Evolutionary conservation across 2,113 vertebrate genomes (phyloP).

Genomic region (Natator depressus): DNA sequence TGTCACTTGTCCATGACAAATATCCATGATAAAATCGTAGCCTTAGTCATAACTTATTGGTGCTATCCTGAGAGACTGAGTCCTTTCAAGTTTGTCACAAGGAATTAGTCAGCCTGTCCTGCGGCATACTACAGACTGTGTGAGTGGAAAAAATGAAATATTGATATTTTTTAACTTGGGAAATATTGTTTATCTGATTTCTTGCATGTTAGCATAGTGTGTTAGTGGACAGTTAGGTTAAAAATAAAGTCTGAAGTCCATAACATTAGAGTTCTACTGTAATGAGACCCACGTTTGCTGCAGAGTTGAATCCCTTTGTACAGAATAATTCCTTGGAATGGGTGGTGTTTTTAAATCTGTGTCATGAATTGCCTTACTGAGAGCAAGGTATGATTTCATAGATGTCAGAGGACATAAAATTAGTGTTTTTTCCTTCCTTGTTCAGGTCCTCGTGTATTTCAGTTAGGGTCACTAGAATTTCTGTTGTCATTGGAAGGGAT

Average conservation of each 20-base stretch:
- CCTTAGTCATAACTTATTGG: background rate
- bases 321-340: constrained; percentile 47
- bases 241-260: constrained; percentile 15
- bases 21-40: no score
- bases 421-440: background rate
- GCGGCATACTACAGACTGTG: background rate
- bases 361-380: constrained; percentile 27
- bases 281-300: constrained; percentile 72
- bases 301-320: constrained; percentile 52
- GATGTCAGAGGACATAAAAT: background rate
- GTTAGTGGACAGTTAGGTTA: constrained; percentile 55
- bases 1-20: no score
- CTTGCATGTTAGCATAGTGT: background rate
- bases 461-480: background rate
- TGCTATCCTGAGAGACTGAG: background rate
- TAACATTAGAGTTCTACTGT: constrained; percentile 64
- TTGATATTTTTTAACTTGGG: background rate
- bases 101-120: background rate
- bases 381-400: constrained; percentile 43
- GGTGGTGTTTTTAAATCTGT: background rate
- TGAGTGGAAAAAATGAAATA: background rate
- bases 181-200: constrained; percentile 20
- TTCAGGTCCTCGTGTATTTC: background rate
- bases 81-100: background rate
- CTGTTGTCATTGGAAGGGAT: background rate